Evolutionary conservation across 64 coral and sea anemone genomes (phyloP).

Genomic region (Cladopsammia gracilis): DNA sequence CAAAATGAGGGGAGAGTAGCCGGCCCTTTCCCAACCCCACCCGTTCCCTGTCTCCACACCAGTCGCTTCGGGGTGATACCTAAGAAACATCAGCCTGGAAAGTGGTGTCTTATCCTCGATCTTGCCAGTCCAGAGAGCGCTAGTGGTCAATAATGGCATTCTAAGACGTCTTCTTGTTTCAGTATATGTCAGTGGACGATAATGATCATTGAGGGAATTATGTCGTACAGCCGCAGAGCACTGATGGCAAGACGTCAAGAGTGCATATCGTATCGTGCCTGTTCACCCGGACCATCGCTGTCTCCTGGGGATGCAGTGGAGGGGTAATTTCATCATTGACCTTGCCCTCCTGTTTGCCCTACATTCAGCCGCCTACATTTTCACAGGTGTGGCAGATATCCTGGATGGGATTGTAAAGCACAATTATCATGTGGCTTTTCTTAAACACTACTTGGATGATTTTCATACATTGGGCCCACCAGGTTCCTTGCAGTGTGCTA

Average conservation of each 20-base stretch:
- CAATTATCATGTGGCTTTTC: neutral
- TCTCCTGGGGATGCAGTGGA: slow-evolving; percentile 53
- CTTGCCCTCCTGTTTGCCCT: slow-evolving; percentile 56
- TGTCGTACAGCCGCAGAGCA: neutral
- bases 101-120: slow-evolving; percentile 63
- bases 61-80: neutral
- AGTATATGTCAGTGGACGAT: slow-evolving; percentile 30
- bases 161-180: neutral
- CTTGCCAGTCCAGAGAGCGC: neutral
- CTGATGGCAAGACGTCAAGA: slow-evolving; percentile 51
- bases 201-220: neutral
- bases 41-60: neutral
- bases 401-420: slow-evolving; percentile 8
- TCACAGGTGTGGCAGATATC: neutral
- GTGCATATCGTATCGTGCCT: slow-evolving; percentile 31
- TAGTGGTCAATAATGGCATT: slow-evolving; percentile 65
- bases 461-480: neutral
- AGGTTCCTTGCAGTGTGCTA: no score
- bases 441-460: slow-evolving; percentile 48
- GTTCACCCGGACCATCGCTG: slow-evolving; percentile 31
- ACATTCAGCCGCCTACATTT: slow-evolving; percentile 12
- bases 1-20: neutral
- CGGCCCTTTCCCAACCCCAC: slow-evolving; percentile 2
- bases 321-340: slow-evolving; percentile 27
- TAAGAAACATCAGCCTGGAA: slow-evolving; percentile 13